phyloP scores from a whole-genome alignment of 2,888 invertebrate genomes.

The Noctua janthina region DNA sequence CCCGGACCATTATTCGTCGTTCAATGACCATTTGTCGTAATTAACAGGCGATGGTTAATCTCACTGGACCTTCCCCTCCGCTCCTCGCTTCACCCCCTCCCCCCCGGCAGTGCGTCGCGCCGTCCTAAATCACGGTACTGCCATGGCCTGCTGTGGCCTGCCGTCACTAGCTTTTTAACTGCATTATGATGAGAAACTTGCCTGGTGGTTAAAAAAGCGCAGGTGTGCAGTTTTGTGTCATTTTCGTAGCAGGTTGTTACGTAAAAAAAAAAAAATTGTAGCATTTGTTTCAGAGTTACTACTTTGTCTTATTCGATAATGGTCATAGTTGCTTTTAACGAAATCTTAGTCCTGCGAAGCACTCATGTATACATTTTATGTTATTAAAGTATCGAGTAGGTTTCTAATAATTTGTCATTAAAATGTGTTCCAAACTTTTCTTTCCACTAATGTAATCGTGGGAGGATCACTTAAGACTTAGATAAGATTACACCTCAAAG shows the following conservation, averaged over 20 bases:
- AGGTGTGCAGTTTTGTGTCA: neutral
- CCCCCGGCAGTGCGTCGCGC: slow-evolving; percentile 78
- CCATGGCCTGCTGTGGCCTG: slow-evolving; percentile 67
- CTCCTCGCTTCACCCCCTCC: slow-evolving; percentile 23
- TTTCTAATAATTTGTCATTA: neutral
- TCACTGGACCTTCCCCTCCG: slow-evolving; percentile 64
- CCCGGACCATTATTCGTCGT: slow-evolving; percentile 76
- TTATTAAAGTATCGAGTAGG: neutral
- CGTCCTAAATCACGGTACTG: slow-evolving; percentile 84
- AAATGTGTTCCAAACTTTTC: neutral
- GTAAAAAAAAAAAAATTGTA: neutral
- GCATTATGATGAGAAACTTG: slow-evolving; percentile 34
- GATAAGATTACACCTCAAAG: too few relatives aligned
- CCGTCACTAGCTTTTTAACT: slow-evolving; percentile 56
- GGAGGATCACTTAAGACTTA: neutral
- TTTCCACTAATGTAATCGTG: neutral
- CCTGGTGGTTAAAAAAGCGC: neutral
- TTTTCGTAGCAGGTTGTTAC: too few relatives aligned
- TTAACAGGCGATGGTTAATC: slow-evolving; percentile 87
- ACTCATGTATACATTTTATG: neutral
- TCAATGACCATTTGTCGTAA: slow-evolving; percentile 85
- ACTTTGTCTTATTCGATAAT: neutral
- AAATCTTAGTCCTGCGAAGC: neutral
- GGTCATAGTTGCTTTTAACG: neutral
- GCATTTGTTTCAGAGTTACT: neutral